Evolutionary conservation across 2,113 vertebrate species (phyloP).

Genomic region (Gasterosteus nipponicus): DNA sequence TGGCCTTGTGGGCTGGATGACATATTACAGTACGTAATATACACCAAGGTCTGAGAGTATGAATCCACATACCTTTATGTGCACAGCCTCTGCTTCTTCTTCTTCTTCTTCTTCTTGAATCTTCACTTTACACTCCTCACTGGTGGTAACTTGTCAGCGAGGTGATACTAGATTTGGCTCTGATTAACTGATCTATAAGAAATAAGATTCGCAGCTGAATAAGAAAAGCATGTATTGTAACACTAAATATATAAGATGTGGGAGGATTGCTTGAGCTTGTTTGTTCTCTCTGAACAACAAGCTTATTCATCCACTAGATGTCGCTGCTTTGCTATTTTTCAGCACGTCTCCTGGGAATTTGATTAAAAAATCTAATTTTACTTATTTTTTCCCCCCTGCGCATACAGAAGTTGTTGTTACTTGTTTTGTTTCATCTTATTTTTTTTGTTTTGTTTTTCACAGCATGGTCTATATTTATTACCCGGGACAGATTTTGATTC

Average conservation of each 20-base stretch:
- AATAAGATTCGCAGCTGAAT: background rate
- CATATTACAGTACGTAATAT: background rate
- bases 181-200: background rate
- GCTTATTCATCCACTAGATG: constrained; percentile 65
- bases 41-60: background rate
- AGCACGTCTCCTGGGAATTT: background rate
- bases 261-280: background rate
- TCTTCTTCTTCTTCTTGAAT: background rate
- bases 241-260: background rate
- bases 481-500: constrained; percentile 9
- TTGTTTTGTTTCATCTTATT: background rate
- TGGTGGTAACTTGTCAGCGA: background rate
- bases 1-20: background rate
- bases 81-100: background rate
- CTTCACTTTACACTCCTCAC: background rate
- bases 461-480: background rate
- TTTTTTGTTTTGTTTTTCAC: background rate
- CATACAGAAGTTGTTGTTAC: background rate
- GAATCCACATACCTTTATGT: background rate
- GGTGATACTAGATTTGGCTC: background rate
- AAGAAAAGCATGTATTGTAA: background rate
- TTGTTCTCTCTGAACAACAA: background rate
- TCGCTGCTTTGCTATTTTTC: constrained; percentile 33
- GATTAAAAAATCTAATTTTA: background rate
- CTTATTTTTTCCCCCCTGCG: too few relatives aligned